Percentiles rank a stretch among this genome's conserved stretches.
phyloP scores from a whole-genome alignment of 1,140 invertebrate species.

The Drosophila ercepeae region DNA sequence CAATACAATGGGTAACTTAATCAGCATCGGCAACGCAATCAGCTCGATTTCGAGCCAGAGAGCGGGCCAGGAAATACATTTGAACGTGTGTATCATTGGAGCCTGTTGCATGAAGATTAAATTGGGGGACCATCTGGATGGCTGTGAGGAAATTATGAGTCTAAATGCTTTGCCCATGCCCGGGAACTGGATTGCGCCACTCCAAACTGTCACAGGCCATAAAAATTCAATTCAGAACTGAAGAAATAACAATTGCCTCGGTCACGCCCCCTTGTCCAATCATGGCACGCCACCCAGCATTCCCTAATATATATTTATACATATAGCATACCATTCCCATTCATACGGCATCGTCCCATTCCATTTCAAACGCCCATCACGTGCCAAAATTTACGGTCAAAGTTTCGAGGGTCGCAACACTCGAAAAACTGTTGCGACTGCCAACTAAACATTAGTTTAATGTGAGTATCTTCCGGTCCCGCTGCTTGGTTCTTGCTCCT shows the following conservation, averaged over 20 bases:
- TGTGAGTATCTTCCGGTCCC: conserved; percentile 38
- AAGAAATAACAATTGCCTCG: conserved; percentile 65
- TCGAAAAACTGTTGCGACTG: conserved; percentile 76
- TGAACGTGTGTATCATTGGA: conserved; percentile 3
- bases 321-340: conserved; percentile 17
- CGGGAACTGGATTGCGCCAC: not conserved
- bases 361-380: conserved; percentile 60
- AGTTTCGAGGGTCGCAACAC: conserved; percentile 73
- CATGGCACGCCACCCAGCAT: not conserved
- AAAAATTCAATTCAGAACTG: conserved; percentile 67
- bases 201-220: conserved; percentile 73
- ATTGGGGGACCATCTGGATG: not conserved
- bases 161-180: conserved; percentile 29
- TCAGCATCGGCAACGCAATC: not conserved
- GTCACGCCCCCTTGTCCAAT: conserved; percentile 54
- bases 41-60: not conserved
- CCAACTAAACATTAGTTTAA: conserved; percentile 81
- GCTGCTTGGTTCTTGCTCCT: not conserved
- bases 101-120: conserved; percentile 36
- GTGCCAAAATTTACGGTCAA: conserved; percentile 79
- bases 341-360: conserved; percentile 17
- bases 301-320: not conserved
- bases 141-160: not conserved
- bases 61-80: not conserved
- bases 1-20: conserved; percentile 3